A percentile compares a stretch with the other conserved stretches of the same genome.
Conservation (phyloP, 2,113 vertebrate species). For the Rhagologus leucostigma region DNA sequence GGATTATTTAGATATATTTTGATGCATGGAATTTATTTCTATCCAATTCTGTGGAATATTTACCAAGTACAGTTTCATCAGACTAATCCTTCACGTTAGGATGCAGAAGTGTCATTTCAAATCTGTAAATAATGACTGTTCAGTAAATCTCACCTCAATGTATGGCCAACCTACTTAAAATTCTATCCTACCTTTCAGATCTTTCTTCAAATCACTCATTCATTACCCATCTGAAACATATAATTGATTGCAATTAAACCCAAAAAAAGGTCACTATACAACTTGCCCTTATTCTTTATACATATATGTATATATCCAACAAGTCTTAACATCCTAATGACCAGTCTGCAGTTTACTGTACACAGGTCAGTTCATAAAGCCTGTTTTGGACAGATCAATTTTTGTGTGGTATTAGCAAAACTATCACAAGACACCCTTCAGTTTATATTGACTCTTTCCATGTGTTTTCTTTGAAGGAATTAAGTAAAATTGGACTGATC, state of each 20-base stretch:
- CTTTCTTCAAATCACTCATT: background rate
- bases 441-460: background rate
- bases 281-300: background rate
- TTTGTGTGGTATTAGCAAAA: background rate
- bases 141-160: background rate
- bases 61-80: background rate
- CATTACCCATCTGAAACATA: slow-evolving; percentile 15
- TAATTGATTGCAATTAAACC: slow-evolving; percentile 4
- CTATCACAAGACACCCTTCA: background rate
- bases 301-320: background rate
- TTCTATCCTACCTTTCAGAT: background rate
- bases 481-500: background rate
- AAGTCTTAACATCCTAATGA: background rate
- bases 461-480: background rate
- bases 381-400: background rate
- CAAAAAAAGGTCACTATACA: background rate
- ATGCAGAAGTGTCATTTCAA: background rate
- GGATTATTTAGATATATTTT: background rate
- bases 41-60: background rate
- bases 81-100: background rate
- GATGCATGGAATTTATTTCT: background rate
- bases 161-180: background rate
- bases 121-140: background rate
- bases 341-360: background rate
- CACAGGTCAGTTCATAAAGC: background rate